Evolutionary conservation across 2,113 vertebrate genomes (phyloP), one percentile per base, ranked within the genome.

Genomic region (Pollachius pollachius): DNA sequence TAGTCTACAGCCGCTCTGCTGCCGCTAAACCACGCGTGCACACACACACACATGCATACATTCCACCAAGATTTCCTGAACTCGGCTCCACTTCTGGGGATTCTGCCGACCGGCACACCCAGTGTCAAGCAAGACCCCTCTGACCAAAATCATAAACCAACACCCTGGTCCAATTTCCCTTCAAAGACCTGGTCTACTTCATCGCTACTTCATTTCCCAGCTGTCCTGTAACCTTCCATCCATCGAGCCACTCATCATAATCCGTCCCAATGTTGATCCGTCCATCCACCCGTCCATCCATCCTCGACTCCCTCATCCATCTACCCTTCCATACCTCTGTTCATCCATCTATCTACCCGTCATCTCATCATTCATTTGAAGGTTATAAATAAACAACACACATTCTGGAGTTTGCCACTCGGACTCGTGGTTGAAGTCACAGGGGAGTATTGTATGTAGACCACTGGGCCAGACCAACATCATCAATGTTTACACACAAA

Each of bases 41-140:
- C 60, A 66, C 58, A 76, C 58, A 76, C 62, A 61, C 64, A 71
- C 74, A 68, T 66, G 72, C 70, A 78, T 82, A 88, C 90, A 89
- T 92, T 91, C 91, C 88, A 90, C 82, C 87, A 90, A 71, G 68
- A 71, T 87, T 91, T 91, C 87, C 88, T 89, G 82, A 84, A 76
- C 81, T 70, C 15, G 71, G 67, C 84, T 81, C 84, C 80, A 88
- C 77, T 85, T 67, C 66, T 80, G 60, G 69, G 62, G 68, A 78
- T 74, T 68, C 58, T 61, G 67, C 80, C 75, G 72, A 67, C 15
- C 54, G 73, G 80, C 72, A 72, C 75, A 77, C 79, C 58, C 37
- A 67, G 62, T 83, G 79, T 79, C 70, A 70, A 84, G 73, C 70
- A 67, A 76, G 41, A 64, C 65, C 68, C 52, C 60, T 70, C 17